These are phyloP conservation scores for Prionailurus bengalensis DNA, from an alignment of 2,113 vertebrate species.

Conservation along the genomic window DNA sequence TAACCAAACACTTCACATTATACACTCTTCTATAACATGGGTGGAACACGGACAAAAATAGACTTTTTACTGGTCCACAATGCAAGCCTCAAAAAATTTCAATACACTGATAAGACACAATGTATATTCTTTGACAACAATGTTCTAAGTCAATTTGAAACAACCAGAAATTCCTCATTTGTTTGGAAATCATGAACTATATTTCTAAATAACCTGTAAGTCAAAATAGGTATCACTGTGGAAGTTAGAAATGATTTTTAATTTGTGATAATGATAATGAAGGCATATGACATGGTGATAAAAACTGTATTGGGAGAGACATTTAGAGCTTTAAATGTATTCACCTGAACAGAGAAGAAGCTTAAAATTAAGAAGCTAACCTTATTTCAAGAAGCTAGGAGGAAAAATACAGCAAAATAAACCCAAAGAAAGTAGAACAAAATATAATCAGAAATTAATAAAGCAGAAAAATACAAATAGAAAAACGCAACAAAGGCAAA, in stretches of 20 bases:
- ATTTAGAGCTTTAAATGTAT: not conserved
- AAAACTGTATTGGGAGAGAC: not conserved
- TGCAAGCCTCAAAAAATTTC: not conserved
- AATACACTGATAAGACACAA: not conserved
- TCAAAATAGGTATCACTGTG: not conserved
- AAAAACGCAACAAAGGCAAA: not conserved
- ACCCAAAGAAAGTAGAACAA: not conserved
- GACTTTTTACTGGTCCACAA: not conserved
- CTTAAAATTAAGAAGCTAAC: not conserved
- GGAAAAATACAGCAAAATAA: slow-evolving; percentile 5
- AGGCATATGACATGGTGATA: not conserved
- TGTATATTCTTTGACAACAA: not conserved
- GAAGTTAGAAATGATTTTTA: not conserved
- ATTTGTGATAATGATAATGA: not conserved
- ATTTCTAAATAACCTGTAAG: not conserved
- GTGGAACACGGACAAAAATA: not conserved
- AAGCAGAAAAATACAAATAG: not conserved
- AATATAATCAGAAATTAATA: not conserved
- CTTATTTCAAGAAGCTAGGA: not conserved
- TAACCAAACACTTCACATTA: not conserved
- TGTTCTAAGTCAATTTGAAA: not conserved
- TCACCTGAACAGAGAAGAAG: not conserved
- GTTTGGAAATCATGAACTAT: not conserved
- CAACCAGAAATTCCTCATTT: not conserved
- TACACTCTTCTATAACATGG: not conserved